Evolutionary conservation across 2,113 vertebrate genomes (phyloP), one percentile per base, ranked within the genome.

Genomic region (Cololabis saira): DNA sequence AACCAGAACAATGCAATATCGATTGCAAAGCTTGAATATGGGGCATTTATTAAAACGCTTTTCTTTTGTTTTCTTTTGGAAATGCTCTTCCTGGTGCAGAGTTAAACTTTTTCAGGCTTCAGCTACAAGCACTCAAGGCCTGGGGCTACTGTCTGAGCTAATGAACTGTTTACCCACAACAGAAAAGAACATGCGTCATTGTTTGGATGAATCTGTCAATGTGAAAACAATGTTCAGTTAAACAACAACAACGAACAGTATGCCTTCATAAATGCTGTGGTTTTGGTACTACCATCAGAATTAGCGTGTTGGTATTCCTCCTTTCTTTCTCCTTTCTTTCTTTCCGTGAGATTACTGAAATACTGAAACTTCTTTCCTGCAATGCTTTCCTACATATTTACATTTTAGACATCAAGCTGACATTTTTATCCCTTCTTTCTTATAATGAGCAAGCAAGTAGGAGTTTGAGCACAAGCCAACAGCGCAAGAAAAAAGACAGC

Each of bases 401-500:
- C 44, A 73, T 68, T 30, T 74, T 42, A 67, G 66, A 62, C 37
- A 63, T 62, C 74, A 80, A 84, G 65, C 68, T 82, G 84, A 78
- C 68, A 68, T 59, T 65, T 76, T 63, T 70, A 71, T 74, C 51
- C 54, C 44, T 27, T 41, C 15, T 51, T 67, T 17, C 21, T 47
- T 45, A 40, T 60, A 68, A 67, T 78, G 51, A 81, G 53, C 56
- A 48, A 74, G 67, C 66, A 58, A 50, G 70, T 69, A 74, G 73
- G 75, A 68, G 68, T 71, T 67, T 4, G n/a, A 19, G 24, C 54
- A 65, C 45, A 51, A 47, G 41, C 53, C 18, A 76, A 27, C 19
- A 21, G 11, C 61, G 5, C 41, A 24, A 30, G 0, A 40, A 41
- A 50, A 44, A 61, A n/a, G 12, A 12, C 22, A 44, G 15, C 24